Evolutionary conservation across 2,888 invertebrate species (phyloP), one percentile per base, ranked within the genome.

Genomic region (Nemoura dubitans): DNA sequence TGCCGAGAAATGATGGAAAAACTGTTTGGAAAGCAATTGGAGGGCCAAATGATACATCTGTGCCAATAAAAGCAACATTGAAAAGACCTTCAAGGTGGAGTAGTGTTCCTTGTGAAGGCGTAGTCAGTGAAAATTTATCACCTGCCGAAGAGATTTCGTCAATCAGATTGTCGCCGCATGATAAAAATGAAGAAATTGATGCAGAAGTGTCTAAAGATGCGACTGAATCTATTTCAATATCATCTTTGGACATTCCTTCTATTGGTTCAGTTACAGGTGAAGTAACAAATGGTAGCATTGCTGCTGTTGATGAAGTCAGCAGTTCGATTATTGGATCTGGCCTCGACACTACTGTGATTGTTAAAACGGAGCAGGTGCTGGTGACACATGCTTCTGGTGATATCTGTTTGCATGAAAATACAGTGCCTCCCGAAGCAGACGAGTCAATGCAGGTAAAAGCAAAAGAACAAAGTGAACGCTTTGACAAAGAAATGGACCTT

Each of bases 21-120:
- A 30, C 29, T 27, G n/a, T 81, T 14, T 81, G 81, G 81, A 81
- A 81, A 81, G 81, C 81, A 3, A 29, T 81, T 29, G 81, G 81
- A 78, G 28, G 78, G 6, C 10, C 78, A 78, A 78, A 28, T 27
- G 78, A 27, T 6, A 78, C 78, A 27, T 1, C 59, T 21, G 59
- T 59, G 59, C 59, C 59, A 59, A 59, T 10, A 59, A 59, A 59
- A 59, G 1, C 21, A 59, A 59, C 25, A 21, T 2, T 29, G 21
- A 81, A 81, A 30, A 81, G 29, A 30, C 10, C 81, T n/a, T 81
- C 81, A 21, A 27, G 81, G 6, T 81, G 81, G 81, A 81, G n/a
- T 29, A 29, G n/a, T 30, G 29, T 14, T 81, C 81, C 81, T 30
- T n/a, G 28, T 28, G 78, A 21, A 21, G 21, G 1, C 59, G 14